A percentile compares a stretch with the other conserved stretches of the same genome.
phyloP scores from a whole-genome alignment of 2,888 invertebrate species.

The Parapristionchus giblindavisi region DNA sequence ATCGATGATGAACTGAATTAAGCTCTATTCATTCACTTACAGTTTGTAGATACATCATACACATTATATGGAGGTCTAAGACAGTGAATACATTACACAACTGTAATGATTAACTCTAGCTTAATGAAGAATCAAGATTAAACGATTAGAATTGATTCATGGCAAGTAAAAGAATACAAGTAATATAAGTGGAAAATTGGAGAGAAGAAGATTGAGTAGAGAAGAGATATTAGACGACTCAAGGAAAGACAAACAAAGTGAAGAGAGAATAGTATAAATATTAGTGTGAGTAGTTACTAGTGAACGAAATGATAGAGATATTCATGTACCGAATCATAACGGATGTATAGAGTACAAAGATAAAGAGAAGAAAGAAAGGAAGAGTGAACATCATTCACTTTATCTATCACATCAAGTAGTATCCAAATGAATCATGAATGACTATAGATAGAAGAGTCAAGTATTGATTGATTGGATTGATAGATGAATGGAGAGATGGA shows the following conservation, averaged over 20 bases:
- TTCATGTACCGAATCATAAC: neutral
- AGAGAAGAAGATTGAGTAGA: slow-evolving; percentile 1
- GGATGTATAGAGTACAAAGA: neutral
- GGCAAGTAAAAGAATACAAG: neutral
- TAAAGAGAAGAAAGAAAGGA: neutral
- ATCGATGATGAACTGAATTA: neutral
- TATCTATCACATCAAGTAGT: no score
- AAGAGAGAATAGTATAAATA: neutral
- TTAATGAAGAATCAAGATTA: no score
- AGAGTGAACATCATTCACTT: neutral
- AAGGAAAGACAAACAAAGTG: neutral
- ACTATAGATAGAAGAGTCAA: no score
- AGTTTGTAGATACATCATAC: no score
- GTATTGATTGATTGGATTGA: neutral
- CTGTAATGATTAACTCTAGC: neutral
- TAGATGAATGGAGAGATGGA: neutral
- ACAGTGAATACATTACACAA: neutral
- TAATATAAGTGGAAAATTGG: neutral
- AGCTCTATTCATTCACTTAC: no score
- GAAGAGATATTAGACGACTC: neutral
- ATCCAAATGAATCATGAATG: no score
- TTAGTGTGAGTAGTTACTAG: neutral
- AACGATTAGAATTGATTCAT: no score
- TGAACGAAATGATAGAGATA: no score
- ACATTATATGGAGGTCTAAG: neutral